Evolutionary conservation across 2,888 invertebrate genomes (phyloP), one percentile per base, ranked within the genome.

Genomic region (Caprella mutica): DNA sequence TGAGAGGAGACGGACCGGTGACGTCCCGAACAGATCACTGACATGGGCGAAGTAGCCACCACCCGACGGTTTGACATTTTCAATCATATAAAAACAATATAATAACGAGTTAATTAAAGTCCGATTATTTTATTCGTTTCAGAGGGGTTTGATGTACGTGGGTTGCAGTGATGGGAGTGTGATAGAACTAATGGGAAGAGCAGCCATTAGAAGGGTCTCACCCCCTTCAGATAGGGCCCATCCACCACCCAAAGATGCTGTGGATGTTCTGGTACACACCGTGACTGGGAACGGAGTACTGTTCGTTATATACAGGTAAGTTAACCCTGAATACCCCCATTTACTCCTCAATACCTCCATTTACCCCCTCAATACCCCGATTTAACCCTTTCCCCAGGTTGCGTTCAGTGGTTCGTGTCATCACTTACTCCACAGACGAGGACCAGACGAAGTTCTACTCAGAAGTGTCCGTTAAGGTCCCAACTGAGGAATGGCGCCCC

Each of bases 151-250:
- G 39, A 52, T 62, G 21, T 52, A 57, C 52, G 55, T 60, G 21
- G 63, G 59, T 8, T 58, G 57, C 27, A 63, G 55, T 29, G 59
- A 63, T 48, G 55, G 57, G 9, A 56, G 57, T 19, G 50, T 63
- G 33, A 55, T 63, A 21, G 57, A 55, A 43, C 58, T 52, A 50
- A 48, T 39, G 17, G 57, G 50, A 4, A 44, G 57, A 8, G 29
- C 52, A 23, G 55, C 55, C 30, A 52, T 52, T 27, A 30, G 46
- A 38, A 42, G 52, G 44, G 33, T 26, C 14, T 21, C 26, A 38
- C 38, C 39, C 23, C 26, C 35, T 14, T 12, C 21, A 14, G 26
- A 17, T 8, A 14, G 5, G 4, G 29, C 42, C n/a, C 33, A 44
- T 39, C 52, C 39, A n/a, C 52, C 38, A 12, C 38, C 52, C 5